Base-by-base conservation (phyloP, 2,888 invertebrate species). In the Drosophila dives region DNA sequence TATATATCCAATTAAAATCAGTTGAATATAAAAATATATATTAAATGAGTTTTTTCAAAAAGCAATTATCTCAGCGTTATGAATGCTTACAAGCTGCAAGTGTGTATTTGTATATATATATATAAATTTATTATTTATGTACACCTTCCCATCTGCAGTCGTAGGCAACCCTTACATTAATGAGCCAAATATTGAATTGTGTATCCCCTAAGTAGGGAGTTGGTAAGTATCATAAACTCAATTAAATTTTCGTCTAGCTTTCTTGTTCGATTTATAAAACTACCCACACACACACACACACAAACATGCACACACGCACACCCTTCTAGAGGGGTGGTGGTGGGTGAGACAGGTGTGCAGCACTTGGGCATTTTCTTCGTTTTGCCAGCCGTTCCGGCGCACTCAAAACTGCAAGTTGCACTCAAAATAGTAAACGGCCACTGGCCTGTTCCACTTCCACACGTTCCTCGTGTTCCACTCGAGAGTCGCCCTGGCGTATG, bases 151-250 rank as follows among this genome's bases (percentile, higher is more conserved):
- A 70, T 60, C 59, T 84, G 81, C 64, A 40, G 48, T 26, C n/a
- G 26, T 34, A 34, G 66, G 63, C 75, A 51, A 75, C 80, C 78
- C 81, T 64, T 45, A 50, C 56, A 29, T 26, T 67, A 79, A 80
- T 65, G 77, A 72, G 77, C 64, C 72, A 65, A 76, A 65, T 73
- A 81, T 88, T 86, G 83, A 84, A 82, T 77, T 83, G 77, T 80
- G 55, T 67, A 62, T 63, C 33, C 50, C 42, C 26, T 54, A 73
- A 62, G 66, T 58, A 64, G 48, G 56, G 55, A 64, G 51, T 34
- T 60, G 48, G 63, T 51, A 59, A 71, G 64, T 80, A 72, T 63
- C 72, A 56, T 66, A 72, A 75, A 80, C 67, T 72, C 83, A 88
- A 87, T 85, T 82, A 80, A 84, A 82, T 80, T 72, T 81, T 74